Evolutionary conservation across 2,797 vertebrate genomes (phyloP).

Genomic region (Salmo trutta): DNA sequence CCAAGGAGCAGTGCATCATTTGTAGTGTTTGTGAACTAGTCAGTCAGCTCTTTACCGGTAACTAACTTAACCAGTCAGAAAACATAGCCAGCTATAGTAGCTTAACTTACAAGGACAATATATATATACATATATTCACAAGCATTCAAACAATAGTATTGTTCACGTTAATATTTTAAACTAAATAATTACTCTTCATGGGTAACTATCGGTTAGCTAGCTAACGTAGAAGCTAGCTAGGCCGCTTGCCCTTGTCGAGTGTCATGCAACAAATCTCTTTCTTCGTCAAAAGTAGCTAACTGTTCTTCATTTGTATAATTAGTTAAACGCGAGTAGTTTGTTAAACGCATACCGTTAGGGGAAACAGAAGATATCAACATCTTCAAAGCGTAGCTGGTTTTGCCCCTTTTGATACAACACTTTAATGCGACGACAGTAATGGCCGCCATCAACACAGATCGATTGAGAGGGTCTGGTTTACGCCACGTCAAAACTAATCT

Average conservation of each 20-base stretch:
- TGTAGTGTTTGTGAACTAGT: neutral
- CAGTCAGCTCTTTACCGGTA: constrained; percentile 18
- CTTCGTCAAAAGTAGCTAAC: neutral
- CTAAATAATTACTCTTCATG: neutral
- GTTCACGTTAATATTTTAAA: neutral
- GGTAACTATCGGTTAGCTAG: too few species aligned
- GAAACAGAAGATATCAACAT: constrained; percentile 82
- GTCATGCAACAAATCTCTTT: constrained; percentile 45
- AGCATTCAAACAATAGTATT: neutral
- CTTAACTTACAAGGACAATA: neutral
- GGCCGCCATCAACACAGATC: constrained; percentile 54
- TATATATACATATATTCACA: neutral
- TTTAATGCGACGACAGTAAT: constrained; percentile 28
- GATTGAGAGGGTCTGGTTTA: constrained; percentile 63
- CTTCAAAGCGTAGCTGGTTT: constrained; percentile 26
- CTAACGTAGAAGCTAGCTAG: constrained; percentile 8
- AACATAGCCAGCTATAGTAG: neutral
- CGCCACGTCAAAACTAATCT: constrained; percentile 49
- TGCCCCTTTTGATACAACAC: constrained; percentile 49
- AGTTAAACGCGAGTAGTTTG: neutral
- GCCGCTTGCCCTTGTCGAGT: constrained; percentile 71
- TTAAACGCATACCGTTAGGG: constrained; percentile 75
- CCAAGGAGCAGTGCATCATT: neutral
- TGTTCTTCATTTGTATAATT: neutral
- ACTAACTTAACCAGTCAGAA: neutral